Conservation (phyloP, 2,888 invertebrate genomes). For the Amblyjoppa proteus region DNA sequence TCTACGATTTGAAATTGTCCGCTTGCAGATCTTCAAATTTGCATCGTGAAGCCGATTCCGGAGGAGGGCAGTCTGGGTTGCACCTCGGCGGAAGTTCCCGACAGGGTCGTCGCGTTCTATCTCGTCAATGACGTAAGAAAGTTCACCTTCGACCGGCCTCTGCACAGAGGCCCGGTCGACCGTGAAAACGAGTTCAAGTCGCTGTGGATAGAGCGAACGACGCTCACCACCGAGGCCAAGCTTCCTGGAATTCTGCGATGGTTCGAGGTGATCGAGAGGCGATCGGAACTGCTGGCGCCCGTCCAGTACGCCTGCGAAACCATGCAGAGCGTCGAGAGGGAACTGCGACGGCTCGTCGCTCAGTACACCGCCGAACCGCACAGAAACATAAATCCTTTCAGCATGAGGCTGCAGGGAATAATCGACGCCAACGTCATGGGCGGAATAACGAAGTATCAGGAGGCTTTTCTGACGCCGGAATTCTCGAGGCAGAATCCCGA, state of each 20-base stretch:
- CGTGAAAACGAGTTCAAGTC: constrained; percentile 98
- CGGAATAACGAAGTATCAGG: constrained; percentile 97
- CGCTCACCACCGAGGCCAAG: constrained; percentile 92
- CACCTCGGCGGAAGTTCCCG: constrained; percentile 90
- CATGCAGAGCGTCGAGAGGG: constrained; percentile 95
- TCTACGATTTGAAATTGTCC: not conserved
- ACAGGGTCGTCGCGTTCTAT: constrained; percentile 95
- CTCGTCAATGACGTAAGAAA: constrained; percentile 95
- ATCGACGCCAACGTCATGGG: constrained; percentile 99
- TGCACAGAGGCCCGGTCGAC: constrained; percentile 95
- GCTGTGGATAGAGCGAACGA: constrained; percentile 97
- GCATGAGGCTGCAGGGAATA: constrained; percentile 96
- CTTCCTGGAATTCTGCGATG: constrained; percentile 98
- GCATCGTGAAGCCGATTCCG: constrained; percentile 96
- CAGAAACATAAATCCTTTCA: constrained; percentile 95
- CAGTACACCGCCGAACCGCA: constrained; percentile 93
- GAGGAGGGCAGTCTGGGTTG: constrained; percentile 87
- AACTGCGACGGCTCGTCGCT: constrained; percentile 92
- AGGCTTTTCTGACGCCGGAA: constrained; percentile 95
- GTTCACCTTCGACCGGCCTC: constrained; percentile 95
- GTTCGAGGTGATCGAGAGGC: constrained; percentile 94
- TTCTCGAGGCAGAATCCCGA: constrained; percentile 89
- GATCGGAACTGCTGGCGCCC: constrained; percentile 92
- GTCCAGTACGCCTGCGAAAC: constrained; percentile 97
- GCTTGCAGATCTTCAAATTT: constrained; percentile 94